Base-by-base conservation (phyloP, 2,888 invertebrate genomes). In the Oegoconia quadripuncta region DNA sequence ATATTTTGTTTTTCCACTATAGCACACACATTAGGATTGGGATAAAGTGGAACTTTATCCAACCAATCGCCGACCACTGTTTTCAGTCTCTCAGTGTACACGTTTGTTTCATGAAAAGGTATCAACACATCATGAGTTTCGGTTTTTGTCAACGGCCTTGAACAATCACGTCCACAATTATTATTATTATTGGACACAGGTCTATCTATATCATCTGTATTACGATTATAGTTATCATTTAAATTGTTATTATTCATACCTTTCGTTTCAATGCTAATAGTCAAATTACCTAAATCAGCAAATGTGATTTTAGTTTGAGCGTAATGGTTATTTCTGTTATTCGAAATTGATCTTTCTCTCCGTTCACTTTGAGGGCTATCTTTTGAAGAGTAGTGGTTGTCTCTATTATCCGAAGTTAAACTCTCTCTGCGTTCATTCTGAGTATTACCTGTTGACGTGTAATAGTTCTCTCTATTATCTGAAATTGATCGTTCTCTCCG, bases 21-120 rank as follows among this genome's bases (percentile, higher is more conserved):
- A 4, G 50, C 46, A n/a, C 34, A 8, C 2, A 31, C n/a, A 1
- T 41, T 51, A 2, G 47, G 18, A 37, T 54, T 44, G 9, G 45
- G 53, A 39, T 60, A 60, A 14, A 63, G 43, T 0, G 70, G 75
- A 33, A 79, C 45, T 7, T 59, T 53, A 33, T 59, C 45, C 0
- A 69, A 41, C 69, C 74, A 77, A 22, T 59, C 48, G 5, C 43
- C 34, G 4, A 74, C 50, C 44, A 52, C 50, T 23, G 39, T 44
- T 31, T 56, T 48, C 13, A 76, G 39, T 26, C 47, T 38, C 9
- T 66, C 52, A 34, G 55, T 64, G 8, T 66, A 27, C 6, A 6
- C 14, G 6, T 27, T n/a, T 13, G 3, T 13, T 3, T 13, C 6
- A 2, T n/a, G 13, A 13, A 13, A 13, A 6, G 27, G 27, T 5